These are phyloP conservation scores for Solea solea DNA, from an alignment of 2,113 vertebrate genomes.

Conservation along the genomic window DNA sequence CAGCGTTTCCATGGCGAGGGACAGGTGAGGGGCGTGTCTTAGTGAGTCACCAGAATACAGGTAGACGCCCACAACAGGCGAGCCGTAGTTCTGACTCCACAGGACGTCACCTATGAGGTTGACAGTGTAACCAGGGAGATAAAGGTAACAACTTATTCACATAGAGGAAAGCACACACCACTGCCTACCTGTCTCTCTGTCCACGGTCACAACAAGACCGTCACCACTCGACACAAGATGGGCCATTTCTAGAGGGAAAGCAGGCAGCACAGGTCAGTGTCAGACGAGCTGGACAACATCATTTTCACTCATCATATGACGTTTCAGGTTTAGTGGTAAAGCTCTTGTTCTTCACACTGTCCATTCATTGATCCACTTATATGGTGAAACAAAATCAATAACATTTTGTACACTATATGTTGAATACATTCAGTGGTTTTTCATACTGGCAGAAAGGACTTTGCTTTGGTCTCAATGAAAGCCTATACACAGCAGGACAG, in stretches of 20 bases:
- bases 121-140: not conserved
- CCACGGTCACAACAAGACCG: slow-evolving; percentile 91
- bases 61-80: slow-evolving; percentile 90
- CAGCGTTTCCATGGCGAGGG: slow-evolving; percentile 92
- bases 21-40: slow-evolving; percentile 88
- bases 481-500: too few relatives aligned
- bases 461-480: too few relatives aligned
- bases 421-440: too few relatives aligned
- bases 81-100: slow-evolving; percentile 94
- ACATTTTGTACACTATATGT: too few relatives aligned
- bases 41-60: slow-evolving; percentile 91
- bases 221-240: slow-evolving; percentile 92
- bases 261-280: slow-evolving; percentile 4
- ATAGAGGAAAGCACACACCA: slow-evolving; percentile 33
- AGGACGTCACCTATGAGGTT: slow-evolving; percentile 82
- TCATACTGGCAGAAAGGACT: too few relatives aligned
- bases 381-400: not conserved
- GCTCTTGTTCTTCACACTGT: not conserved
- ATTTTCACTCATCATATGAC: not conserved
- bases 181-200: slow-evolving; percentile 83
- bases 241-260: slow-evolving; percentile 85
- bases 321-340: not conserved
- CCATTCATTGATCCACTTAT: not conserved
- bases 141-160: not conserved
- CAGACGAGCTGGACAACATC: not conserved